Base-by-base conservation (phyloP, 2,797 vertebrate species). In the Odontamblyopus rebecca region DNA sequence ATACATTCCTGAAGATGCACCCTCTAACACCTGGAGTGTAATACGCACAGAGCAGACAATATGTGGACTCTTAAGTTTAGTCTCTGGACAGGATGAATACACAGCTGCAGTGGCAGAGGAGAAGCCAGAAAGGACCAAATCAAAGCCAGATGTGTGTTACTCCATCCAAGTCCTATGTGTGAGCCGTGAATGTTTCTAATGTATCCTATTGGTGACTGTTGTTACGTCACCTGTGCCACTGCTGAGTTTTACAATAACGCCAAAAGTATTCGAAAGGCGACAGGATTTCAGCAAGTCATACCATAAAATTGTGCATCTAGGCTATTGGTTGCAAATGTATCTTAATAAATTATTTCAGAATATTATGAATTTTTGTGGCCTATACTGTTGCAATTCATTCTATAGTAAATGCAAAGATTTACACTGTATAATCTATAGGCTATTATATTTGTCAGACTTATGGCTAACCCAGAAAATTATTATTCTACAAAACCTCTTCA, bases 81-180 rank as follows among this genome's bases (percentile, higher is more conserved):
- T 68, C 64, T 65, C 32, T 69, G 19, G 73, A 38, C 86, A 86
- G 83, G 82, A 84, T 79, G 80, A 87, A 86, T 80, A 87, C 76
- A 85, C 77, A 78, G 80, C 83, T 88, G 73, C 75, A 74, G 78
- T 1, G 38, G 48, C 61, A 72, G 41, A 72, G 67, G 70, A 66
- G 77, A 81, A 75, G 76, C 68, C n/a, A 66, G 76, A 78, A 82
- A 78, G 65, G 51, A 63, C 77, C 53, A 72, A 85, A 93, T 93
- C 61, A 85, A 92, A 93, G 26, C 89, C 92, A 94, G 92, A 93
- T 93, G 93, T 89, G 80, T 73, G 61, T 70, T 78, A 72, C 84
- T 86, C 78, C 71, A 2, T 27, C 75, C 60, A 75, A 71, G 73
- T 77, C 56, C 50, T 78, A 66, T 67, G 61, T 75, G 81, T 35